Percentiles rank a stretch among this genome's conserved stretches.
Evolutionary conservation across 2,797 vertebrate genomes (phyloP).

Genomic region (Sebastes minor): DNA sequence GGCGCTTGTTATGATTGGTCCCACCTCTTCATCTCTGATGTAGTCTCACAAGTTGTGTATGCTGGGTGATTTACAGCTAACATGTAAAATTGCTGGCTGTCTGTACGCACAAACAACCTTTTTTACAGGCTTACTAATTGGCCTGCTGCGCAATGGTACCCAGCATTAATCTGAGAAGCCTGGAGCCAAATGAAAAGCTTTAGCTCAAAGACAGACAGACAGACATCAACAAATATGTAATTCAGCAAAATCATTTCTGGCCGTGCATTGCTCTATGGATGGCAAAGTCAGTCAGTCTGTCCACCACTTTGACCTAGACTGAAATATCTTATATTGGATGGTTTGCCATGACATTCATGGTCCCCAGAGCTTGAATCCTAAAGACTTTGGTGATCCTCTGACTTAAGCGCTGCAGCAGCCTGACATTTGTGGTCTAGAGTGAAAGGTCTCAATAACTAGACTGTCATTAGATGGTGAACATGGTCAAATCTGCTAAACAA

Average conservation of each 20-base stretch:
- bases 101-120: background rate
- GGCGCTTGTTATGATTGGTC: background rate
- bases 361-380: too few species aligned
- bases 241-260: background rate
- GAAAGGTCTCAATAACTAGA: too few species aligned
- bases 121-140: background rate
- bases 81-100: background rate
- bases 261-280: background rate
- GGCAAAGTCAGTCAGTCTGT: background rate
- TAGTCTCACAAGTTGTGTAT: background rate
- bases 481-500: too few species aligned
- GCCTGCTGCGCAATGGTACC: background rate
- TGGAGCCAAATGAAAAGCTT: background rate
- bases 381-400: too few species aligned
- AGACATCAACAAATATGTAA: background rate
- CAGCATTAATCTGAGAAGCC: background rate
- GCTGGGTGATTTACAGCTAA: background rate
- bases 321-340: too few species aligned
- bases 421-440: too few species aligned
- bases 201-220: background rate
- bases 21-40: background rate
- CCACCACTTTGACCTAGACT: too few species aligned
- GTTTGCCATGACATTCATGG: too few species aligned
- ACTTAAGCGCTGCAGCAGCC: too few species aligned
- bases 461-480: too few species aligned